phyloP scores from a whole-genome alignment of 2,113 vertebrate species.

The Caloenas nicobarica region DNA sequence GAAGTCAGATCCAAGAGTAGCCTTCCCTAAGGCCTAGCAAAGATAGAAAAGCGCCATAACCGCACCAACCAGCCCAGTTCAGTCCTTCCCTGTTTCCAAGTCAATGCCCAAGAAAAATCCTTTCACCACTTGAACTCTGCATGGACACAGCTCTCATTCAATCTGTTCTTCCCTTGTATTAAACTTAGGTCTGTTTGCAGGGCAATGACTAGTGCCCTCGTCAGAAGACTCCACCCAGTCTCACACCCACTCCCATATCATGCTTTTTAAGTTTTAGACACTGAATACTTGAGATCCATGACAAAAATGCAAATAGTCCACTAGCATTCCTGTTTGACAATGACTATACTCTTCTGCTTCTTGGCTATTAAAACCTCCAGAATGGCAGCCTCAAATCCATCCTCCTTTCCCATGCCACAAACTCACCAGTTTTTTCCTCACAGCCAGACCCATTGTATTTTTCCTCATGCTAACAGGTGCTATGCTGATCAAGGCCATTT shows the following conservation, averaged over 20 bases:
- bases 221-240: background rate
- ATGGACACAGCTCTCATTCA: background rate
- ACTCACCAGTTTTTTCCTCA: background rate
- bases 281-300: background rate
- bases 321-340: background rate
- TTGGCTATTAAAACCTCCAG: background rate
- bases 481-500: background rate
- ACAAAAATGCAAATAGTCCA: background rate
- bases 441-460: background rate
- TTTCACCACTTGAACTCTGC: background rate
- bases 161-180: background rate
- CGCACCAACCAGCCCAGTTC: background rate
- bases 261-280: background rate
- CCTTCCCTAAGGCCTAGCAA: background rate
- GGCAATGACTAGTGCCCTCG: background rate
- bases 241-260: background rate
- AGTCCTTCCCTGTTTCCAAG: background rate
- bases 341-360: background rate
- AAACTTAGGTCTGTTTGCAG: background rate
- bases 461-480: background rate
- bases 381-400: background rate
- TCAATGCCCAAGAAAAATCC: background rate
- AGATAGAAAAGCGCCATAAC: background rate
- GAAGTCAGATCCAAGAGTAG: background rate
- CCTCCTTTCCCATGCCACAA: background rate